Conservation (phyloP, 2,888 invertebrate genomes). For the Idaea dimidiata region DNA sequence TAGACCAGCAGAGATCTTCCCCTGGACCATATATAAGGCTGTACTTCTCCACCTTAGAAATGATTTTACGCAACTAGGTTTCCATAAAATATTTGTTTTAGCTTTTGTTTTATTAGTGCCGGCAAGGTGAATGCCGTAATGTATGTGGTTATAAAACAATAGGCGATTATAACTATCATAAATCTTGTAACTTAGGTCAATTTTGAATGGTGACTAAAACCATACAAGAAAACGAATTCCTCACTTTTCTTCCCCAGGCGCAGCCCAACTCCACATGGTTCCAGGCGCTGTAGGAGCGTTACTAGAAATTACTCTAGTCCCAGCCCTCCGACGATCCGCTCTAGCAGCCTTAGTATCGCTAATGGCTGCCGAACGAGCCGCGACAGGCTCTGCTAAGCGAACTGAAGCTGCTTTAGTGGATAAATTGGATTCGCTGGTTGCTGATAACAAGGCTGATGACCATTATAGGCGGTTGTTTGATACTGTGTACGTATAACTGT, state of each 20-base stretch:
- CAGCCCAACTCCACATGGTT: slow-evolving; percentile 93
- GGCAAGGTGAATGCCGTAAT: too few species aligned
- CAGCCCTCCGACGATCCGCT: slow-evolving; percentile 93
- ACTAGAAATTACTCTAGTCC: slow-evolving; percentile 94
- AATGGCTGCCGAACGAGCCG: slow-evolving; percentile 94
- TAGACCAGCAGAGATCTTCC: too few species aligned
- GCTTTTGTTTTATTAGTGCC: too few species aligned
- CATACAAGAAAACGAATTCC: not conserved
- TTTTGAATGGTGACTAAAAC: too few species aligned
- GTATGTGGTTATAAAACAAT: too few species aligned
- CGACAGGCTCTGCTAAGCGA: slow-evolving; percentile 92
- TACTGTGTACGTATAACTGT: slow-evolving; percentile 94
- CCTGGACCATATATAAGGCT: too few species aligned
- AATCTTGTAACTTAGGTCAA: too few species aligned
- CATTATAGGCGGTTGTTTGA: slow-evolving; percentile 96
- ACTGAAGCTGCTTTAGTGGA: slow-evolving; percentile 97
- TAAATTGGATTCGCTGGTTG: slow-evolving; percentile 94
- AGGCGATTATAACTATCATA: too few species aligned
- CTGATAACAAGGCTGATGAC: slow-evolving; percentile 96
- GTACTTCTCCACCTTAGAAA: too few species aligned
- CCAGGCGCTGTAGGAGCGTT: slow-evolving; percentile 97
- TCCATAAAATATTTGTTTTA: too few species aligned
- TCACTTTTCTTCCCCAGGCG: slow-evolving; percentile 72
- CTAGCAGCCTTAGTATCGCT: slow-evolving; percentile 96
- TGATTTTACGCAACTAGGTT: too few species aligned